Evolutionary conservation across 2,888 invertebrate species (phyloP).

Genomic region (Tipula confusa): DNA sequence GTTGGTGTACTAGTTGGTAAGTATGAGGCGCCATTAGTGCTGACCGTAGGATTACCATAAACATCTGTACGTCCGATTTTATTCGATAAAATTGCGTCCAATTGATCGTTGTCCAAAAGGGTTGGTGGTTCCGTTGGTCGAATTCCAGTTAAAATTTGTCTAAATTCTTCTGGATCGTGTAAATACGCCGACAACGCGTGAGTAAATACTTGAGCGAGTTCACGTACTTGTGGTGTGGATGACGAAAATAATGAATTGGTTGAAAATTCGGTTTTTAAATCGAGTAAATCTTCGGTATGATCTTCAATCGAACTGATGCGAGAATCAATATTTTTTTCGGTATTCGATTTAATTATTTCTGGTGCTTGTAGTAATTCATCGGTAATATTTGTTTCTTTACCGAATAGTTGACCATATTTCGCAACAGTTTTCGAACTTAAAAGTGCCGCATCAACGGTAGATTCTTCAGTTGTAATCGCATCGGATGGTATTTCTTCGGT

Average conservation of each 20-base stretch:
- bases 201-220: constrained; percentile 79
- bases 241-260: constrained; percentile 56
- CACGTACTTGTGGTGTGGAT: constrained; percentile 61
- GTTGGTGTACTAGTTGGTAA: constrained; percentile 45
- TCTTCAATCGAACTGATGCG: constrained; percentile 15
- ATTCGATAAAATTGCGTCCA: constrained; percentile 36
- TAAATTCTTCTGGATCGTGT: constrained; percentile 76
- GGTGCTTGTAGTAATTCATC: not conserved
- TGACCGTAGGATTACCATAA: constrained; percentile 39
- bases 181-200: constrained; percentile 77
- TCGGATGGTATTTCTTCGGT: constrained; percentile 41
- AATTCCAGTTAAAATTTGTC: constrained; percentile 68
- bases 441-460: constrained; percentile 56
- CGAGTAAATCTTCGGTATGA: constrained; percentile 41
- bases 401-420: constrained; percentile 45
- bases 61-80: constrained; percentile 33
- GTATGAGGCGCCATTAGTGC: constrained; percentile 40
- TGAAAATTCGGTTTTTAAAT: constrained; percentile 60
- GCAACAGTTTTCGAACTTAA: constrained; percentile 55
- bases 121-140: constrained; percentile 71
- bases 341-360: not conserved
- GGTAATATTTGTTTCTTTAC: constrained; percentile 35
- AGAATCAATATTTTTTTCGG: not conserved
- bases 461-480: constrained; percentile 48
- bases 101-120: constrained; percentile 49